Base-by-base conservation (phyloP, 2,888 invertebrate genomes). In the Andrena haemorrhoa region DNA sequence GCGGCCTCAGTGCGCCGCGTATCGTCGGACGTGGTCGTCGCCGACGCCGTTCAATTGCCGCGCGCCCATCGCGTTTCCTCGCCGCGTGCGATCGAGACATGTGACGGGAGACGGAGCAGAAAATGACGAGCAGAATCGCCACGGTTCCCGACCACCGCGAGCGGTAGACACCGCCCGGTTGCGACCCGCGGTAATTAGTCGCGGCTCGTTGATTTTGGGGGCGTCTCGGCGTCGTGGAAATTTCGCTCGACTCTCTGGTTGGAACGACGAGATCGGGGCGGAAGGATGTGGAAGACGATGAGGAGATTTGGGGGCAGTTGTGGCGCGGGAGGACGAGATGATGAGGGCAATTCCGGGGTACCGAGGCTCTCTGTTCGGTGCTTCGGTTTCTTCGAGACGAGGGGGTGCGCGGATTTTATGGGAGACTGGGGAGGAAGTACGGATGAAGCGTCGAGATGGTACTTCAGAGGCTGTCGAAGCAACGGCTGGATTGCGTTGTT, bases 1-100 rank as follows among this genome's bases (percentile, higher is more conserved):
- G 70, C 35, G 29, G 49, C 71, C 68, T 86, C 87, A 88, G 88
- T 88, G 58, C 75, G 65, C 88, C 89, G 88, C 87, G 84, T 81
- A 86, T 75, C 86, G 78, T 85, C 71, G 78, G 61, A 72, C 75
- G 87, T 83, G 79, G 41, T 41, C 65, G 65, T 78, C 29, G 74
- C 68, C 68, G 76, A 47, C 35, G 49, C 41, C 58, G 33, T 35
- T 60, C 51, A 23, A 6, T 31, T 8, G 23, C 10, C 6, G 58
- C 58, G 41, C 65, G 56, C 23, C 1, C 31, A 41, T 23, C 35
- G 41, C 23, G 8, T 35, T 51, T 29, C 2, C 10, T 35, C 26
- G 56, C 31, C 70, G 73, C 41, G 60, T 60, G 66, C 47, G 63
- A 53, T 77, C 68, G 75, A 77, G 84, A 81, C 86, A 86, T 86